Conservation (phyloP, 1,140 invertebrate genomes). For the Homarus americanus region DNA sequence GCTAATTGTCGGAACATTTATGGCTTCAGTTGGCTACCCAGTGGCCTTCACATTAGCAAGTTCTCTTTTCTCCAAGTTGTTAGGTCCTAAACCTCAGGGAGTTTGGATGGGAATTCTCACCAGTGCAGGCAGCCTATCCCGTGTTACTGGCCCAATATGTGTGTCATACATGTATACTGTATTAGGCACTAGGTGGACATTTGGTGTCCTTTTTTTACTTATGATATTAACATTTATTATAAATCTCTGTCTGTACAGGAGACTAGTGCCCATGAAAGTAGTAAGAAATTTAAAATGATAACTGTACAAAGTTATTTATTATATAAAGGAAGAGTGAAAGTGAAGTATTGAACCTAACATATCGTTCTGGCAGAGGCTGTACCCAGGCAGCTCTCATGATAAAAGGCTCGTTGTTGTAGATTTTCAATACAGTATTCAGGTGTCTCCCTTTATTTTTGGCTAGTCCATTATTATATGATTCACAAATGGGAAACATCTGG, state of each 20-base stretch:
- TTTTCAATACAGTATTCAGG: too few relatives aligned
- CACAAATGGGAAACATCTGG: too few relatives aligned
- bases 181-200: slow-evolving; percentile 70
- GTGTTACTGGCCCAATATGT: slow-evolving; percentile 73
- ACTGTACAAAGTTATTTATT: not conserved
- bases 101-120: slow-evolving; percentile 75
- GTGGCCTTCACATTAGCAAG: slow-evolving; percentile 53
- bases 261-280: slow-evolving; percentile 69
- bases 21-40: slow-evolving; percentile 67
- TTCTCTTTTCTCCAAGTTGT: slow-evolving; percentile 71
- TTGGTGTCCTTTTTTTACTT: slow-evolving; percentile 52
- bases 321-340: too few relatives aligned
- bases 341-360: too few relatives aligned
- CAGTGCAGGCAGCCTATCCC: slow-evolving; percentile 68
- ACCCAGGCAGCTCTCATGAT: too few relatives aligned
- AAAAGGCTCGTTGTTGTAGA: too few relatives aligned
- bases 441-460: too few relatives aligned
- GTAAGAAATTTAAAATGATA: not conserved
- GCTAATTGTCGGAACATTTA: slow-evolving; percentile 47
- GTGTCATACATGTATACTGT: slow-evolving; percentile 73
- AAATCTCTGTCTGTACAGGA: slow-evolving; percentile 52
- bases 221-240: slow-evolving; percentile 33
- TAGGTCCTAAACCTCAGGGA: slow-evolving; percentile 72
- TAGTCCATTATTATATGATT: too few relatives aligned
- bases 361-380: too few relatives aligned